Evolutionary conservation across 30 jellyfish, hydroid and myxozoan genomes (phyloP), one percentile per base, ranked within the genome.

Genomic region (Mastigias papua): DNA sequence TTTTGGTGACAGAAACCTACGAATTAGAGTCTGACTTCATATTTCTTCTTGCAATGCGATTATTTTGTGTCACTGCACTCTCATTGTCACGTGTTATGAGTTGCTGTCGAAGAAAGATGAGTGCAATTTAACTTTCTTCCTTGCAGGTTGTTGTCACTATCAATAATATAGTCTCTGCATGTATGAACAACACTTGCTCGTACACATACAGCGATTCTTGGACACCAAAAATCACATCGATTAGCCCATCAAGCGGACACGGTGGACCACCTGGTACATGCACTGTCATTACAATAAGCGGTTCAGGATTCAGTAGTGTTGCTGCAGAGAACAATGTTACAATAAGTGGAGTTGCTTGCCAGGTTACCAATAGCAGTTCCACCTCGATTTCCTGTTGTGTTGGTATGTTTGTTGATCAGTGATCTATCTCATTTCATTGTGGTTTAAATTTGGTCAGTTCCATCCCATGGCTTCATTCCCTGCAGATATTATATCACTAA

Each of bases 111-210:
- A n/a, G n/a, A n/a, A n/a, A n/a, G n/a, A n/a, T n/a, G n/a, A n/a
- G n/a, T n/a, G n/a, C n/a, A n/a, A n/a, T n/a, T n/a, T n/a, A n/a
- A n/a, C n/a, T n/a, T n/a, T n/a, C n/a, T n/a, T n/a, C 10, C 31
- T 71, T 71, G 82, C 50, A 29, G 82, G n/a, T 93, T 31, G 93
- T 84, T 58, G 98, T 93, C 23, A 62, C 95, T 2, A 84, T 93
- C 82, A 93, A 93, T 81, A 93, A 84, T 46, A 89, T 93, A 33
- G 93, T 70, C 23, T 82, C 97, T 6, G 87, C 92, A 9, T 93
- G 98, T 71, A 82, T 69, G 60, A 76, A 65, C 64, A 80, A 81
- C 62, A 29, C 50, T 22, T 93, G 98, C 63, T 69, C 96, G 6
- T 93, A 48, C 64, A 30, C 75, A 26, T 93, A 93, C 76, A 37